These are phyloP conservation scores for Lycaena phlaeas DNA, from an alignment of 2,888 invertebrate species.

Conservation along the genomic window DNA sequence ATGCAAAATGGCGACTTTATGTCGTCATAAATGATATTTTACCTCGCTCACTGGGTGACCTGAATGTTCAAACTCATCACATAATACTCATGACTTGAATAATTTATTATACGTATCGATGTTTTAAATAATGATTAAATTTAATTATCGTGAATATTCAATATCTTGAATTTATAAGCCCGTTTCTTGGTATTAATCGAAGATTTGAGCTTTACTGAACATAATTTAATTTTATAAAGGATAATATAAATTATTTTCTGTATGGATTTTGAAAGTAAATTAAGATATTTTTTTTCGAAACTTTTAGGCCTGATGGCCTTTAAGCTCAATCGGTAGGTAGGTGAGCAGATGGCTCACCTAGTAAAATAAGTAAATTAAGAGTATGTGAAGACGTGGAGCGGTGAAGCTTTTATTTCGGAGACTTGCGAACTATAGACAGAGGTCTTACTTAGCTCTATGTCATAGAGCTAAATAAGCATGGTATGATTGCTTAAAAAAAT, in stretches of 20 bases:
- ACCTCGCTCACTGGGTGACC: conserved; percentile 19
- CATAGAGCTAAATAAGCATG: too few species aligned
- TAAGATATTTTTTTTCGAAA: too few species aligned
- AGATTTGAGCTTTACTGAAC: not conserved
- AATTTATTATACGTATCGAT: not conserved
- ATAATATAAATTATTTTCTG: not conserved
- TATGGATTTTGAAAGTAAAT: too few species aligned
- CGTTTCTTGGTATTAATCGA: not conserved
- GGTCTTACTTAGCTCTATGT: too few species aligned
- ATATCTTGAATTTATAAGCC: not conserved
- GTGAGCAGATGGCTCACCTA: too few species aligned
- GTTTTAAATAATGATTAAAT: conserved; percentile 2
- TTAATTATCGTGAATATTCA: not conserved
- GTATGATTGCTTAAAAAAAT: too few species aligned
- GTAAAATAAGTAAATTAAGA: too few species aligned
- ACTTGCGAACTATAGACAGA: too few species aligned
- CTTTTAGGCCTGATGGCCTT: too few species aligned
- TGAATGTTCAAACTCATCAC: conserved; percentile 1
- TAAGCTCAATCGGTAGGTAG: too few species aligned
- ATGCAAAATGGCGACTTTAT: conserved; percentile 38
- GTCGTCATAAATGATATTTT: conserved; percentile 39
- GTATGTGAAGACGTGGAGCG: too few species aligned
- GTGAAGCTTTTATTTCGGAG: too few species aligned
- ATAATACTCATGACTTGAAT: not conserved
- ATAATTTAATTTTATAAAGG: not conserved